Conservation (phyloP, 1,140 invertebrate species). For the Brachionus calyciflorus region DNA sequence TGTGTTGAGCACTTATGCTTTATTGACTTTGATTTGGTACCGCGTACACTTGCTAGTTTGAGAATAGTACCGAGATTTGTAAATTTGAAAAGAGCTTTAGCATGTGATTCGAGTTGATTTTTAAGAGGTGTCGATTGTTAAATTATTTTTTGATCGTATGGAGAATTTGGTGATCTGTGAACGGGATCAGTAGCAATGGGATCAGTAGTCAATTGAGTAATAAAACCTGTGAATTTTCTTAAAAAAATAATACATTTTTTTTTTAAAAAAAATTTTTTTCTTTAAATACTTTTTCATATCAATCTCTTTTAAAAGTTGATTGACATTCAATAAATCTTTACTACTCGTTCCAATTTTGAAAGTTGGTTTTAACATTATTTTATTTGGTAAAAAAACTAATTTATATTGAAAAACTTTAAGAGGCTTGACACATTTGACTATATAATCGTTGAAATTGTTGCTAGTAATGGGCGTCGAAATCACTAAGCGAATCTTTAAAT, state of each 20-base stretch:
- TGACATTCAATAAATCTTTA: conserved; percentile 19
- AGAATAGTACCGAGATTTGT: conserved; percentile 36
- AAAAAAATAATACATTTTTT: not conserved
- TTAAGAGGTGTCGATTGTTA: conserved; percentile 35
- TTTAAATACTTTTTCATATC: conserved; percentile 34
- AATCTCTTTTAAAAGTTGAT: conserved; percentile 35
- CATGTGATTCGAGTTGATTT: not conserved
- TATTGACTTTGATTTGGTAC: conserved; percentile 37
- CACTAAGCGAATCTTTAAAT: too few relatives aligned
- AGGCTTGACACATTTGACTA: too few relatives aligned
- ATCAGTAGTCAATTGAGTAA: not conserved
- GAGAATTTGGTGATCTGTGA: not conserved
- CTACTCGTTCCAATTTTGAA: too few relatives aligned
- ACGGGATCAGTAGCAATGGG: not conserved
- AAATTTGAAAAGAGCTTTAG: conserved; percentile 28
- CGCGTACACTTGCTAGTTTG: conserved; percentile 33
- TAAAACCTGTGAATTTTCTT: not conserved
- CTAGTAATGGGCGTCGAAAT: too few relatives aligned
- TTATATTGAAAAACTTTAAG: too few relatives aligned
- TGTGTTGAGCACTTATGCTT: conserved; percentile 34
- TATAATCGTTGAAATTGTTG: too few relatives aligned
- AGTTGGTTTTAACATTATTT: too few relatives aligned
- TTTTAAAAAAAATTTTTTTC: not conserved
- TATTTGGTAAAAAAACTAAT: not conserved
- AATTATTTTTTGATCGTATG: not conserved